Conservation (phyloP, 2,113 vertebrate species). For the Brachionichthys hirsutus region DNA sequence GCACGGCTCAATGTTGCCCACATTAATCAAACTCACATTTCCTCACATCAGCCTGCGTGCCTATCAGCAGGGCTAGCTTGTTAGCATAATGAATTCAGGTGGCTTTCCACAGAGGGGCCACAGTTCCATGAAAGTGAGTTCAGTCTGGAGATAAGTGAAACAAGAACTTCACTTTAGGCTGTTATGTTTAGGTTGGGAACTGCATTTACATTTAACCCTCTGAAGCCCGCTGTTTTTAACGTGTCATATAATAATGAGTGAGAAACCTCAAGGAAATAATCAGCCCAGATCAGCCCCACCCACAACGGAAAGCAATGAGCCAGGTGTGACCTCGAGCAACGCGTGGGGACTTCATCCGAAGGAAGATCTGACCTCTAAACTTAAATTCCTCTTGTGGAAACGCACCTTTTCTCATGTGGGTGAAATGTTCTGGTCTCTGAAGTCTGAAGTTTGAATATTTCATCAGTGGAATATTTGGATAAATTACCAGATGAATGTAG, state of each 20-base stretch:
- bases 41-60: slow-evolving; percentile 69
- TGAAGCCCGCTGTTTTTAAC: background rate
- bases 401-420: too few relatives aligned
- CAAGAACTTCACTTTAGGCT: slow-evolving; percentile 16
- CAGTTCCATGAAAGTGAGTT: slow-evolving; percentile 41
- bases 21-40: slow-evolving; percentile 80
- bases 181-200: background rate
- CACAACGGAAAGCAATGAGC: too few relatives aligned
- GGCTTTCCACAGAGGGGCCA: slow-evolving; percentile 58
- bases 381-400: too few relatives aligned
- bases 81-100: slow-evolving; percentile 77
- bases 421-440: too few relatives aligned
- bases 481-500: too few relatives aligned
- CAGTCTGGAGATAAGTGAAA: slow-evolving; percentile 24
- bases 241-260: background rate
- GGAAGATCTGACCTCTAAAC: too few relatives aligned
- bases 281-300: too few relatives aligned
- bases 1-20: slow-evolving; percentile 71
- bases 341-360: too few relatives aligned
- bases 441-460: too few relatives aligned
- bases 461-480: too few relatives aligned
- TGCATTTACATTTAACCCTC: slow-evolving; percentile 6
- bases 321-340: too few relatives aligned
- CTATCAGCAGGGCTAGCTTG: slow-evolving; percentile 61
- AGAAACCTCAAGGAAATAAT: too few relatives aligned